Base-by-base conservation (phyloP, 2,113 vertebrate genomes). In the Myrmecobius fasciatus region DNA sequence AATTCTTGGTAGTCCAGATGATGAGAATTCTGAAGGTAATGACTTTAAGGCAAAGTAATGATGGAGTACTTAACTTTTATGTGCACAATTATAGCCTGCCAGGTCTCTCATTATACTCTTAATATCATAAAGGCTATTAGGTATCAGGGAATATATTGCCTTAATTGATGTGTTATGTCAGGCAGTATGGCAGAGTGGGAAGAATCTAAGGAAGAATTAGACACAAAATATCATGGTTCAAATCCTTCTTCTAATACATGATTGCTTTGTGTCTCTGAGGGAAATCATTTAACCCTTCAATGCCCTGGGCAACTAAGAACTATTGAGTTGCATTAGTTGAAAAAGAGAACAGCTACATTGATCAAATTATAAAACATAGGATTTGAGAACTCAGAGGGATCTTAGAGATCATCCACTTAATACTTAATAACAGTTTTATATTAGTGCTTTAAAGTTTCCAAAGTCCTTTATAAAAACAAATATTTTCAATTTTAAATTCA, bases 1-100 rank as follows among this genome's bases (percentile, higher is more conserved):
- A 98, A 97, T 94, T 97, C 95, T 67, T 92, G 96, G 92, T 56
- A 8, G 25, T 51, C 75, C 89, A 25, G 51, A 91, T 92, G 95
- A 98, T 98, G 96, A 95, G 67, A 90, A 94, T 97, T 91, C 52
- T 95, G 9, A 60, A 67, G 92, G 31, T 8, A 67, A 89, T 0
- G 52, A 10, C 8, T 95, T 91, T 56, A 90, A 93, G 92, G 52
- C 48, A 46, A 91, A 67, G 25, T 20, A 92, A 89, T 31, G 53
- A 67, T 92, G 92, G 67, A 93, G n/a, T 36, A 11, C 89, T 52
- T 95, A 49, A 52, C 2, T 93, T 20, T 56, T 67, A 36, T 17
- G 36, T 75, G 25, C 8, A 25, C 5, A 75, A 48, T 47, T 24
- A 1, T 31, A 26, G 54, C 53, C 52, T 89, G 54, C 25, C 20